Base-by-base conservation (phyloP, 1,140 invertebrate genomes). In the Sycophaga agraensis region DNA sequence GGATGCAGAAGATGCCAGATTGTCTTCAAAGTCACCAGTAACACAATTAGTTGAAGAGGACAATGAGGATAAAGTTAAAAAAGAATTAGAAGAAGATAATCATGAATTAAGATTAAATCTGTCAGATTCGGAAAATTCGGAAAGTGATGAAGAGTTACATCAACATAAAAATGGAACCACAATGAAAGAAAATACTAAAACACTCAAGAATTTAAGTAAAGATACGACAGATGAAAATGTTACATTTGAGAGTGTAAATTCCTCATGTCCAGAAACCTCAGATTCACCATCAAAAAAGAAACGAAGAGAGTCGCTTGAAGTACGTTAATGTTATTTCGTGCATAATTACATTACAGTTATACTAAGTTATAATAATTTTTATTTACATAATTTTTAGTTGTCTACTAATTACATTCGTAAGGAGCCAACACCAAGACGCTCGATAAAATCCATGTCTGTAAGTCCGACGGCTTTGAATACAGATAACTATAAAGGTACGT, bases 51-150 rank as follows among this genome's bases (percentile, higher is more conserved):
- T 5, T 16, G 26, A 31, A 16, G 24, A 16, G n/a, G 2, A 62
- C 19, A 31, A 45, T 7, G 49, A 34, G 37, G 8, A 45, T 7
- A 46, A 34, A 39, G 8, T 53, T 21, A 12, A 24, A 9, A n/a
- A 59, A 21, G 3, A 37, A 53, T 0, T 6, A 50, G 37, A 65
- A 45, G 66, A 58, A 0, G 42, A 50, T n/a, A 21, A 54, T 5
- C 26, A 22, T 34, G 65, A 70, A n/a, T 22, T 55, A 8, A 43
- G 37, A 17, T 19, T 65, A 0, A 74, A 73, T 35, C 70, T 80
- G 1, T 78, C 78, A 17, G 4, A 12, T 12, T 54, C 59, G 9
- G 59, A 61, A 9, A 12, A 19, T 17, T 53, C 14, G 14, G 26
- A 49, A 31, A 17, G 34, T 21, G 51, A 42, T 31, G 35, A 1